Percentiles rank a stretch among this genome's conserved stretches.
Conservation (phyloP, 2,113 vertebrate genomes). For the Neopipo cinnamomea region DNA sequence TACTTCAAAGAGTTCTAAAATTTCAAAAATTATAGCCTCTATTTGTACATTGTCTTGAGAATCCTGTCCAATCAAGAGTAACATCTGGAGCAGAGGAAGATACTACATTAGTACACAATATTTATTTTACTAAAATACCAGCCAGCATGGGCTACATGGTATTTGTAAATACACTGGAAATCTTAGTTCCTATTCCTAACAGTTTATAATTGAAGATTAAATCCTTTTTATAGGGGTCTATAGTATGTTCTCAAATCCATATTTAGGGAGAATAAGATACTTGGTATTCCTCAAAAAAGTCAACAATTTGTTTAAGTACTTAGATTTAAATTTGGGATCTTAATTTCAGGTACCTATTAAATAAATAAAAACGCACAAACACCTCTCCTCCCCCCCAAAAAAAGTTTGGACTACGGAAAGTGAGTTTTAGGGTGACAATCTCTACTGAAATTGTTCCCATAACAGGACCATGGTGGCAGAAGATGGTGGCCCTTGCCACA, state of each 20-base stretch:
- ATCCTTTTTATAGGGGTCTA: background rate
- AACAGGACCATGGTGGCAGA: background rate
- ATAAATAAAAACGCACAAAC: background rate
- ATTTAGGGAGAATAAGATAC: background rate
- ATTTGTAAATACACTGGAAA: background rate
- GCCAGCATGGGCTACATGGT: background rate
- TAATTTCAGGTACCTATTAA: background rate
- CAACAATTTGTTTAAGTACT: background rate
- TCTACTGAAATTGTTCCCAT: background rate
- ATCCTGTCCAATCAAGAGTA: background rate
- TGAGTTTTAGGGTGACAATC: background rate
- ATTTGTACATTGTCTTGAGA: background rate
- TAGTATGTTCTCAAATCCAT: background rate
- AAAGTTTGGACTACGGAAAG: background rate
- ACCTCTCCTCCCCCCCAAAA: accelerated
- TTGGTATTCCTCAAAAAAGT: background rate
- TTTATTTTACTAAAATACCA: background rate
- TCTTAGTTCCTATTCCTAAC: background rate
- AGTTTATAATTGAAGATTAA: background rate
- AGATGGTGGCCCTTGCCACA: background rate
- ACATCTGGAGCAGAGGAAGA: background rate
- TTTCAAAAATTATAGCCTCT: background rate
- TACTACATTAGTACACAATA: background rate
- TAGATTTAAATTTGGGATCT: background rate
- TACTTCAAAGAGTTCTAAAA: background rate